Percentiles rank a stretch among this genome's conserved stretches.
Conservation (phyloP, 2,797 vertebrate genomes). For the Hydrophis major region DNA sequence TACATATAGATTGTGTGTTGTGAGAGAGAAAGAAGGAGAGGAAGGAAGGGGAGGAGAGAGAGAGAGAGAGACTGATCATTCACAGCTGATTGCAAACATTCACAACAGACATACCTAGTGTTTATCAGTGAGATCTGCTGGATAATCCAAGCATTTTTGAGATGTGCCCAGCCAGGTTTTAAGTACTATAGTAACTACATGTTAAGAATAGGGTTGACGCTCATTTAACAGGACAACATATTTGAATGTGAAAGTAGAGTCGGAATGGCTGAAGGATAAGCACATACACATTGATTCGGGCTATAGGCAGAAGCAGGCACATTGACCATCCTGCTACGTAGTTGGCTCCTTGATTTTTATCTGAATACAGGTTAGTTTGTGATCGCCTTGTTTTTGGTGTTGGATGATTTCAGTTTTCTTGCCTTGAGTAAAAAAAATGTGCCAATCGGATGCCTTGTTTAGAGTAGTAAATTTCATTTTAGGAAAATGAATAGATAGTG, state of each 20-base stretch:
- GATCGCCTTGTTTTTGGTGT: background rate
- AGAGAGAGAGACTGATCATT: background rate
- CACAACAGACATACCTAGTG: background rate
- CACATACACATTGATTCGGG: background rate
- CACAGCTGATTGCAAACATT: background rate
- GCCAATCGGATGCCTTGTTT: background rate
- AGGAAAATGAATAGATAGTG: background rate
- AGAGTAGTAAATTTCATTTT: background rate
- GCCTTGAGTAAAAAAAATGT: background rate
- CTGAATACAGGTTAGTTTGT: background rate
- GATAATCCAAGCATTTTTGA: background rate
- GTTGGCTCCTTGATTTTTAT: background rate
- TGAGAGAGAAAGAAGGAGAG: background rate
- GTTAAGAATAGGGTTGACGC: background rate
- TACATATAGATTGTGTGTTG: background rate
- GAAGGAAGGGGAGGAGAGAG: background rate
- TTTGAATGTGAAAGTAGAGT: background rate
- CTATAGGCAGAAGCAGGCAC: background rate
- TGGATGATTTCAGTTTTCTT: background rate
- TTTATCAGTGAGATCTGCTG: background rate
- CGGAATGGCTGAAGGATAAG: background rate
- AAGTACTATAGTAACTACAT: background rate
- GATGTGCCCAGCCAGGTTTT: background rate
- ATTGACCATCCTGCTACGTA: background rate
- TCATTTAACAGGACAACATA: background rate